Base-by-base conservation (phyloP, 2,888 invertebrate genomes). In the Drosophila subquinaria region DNA sequence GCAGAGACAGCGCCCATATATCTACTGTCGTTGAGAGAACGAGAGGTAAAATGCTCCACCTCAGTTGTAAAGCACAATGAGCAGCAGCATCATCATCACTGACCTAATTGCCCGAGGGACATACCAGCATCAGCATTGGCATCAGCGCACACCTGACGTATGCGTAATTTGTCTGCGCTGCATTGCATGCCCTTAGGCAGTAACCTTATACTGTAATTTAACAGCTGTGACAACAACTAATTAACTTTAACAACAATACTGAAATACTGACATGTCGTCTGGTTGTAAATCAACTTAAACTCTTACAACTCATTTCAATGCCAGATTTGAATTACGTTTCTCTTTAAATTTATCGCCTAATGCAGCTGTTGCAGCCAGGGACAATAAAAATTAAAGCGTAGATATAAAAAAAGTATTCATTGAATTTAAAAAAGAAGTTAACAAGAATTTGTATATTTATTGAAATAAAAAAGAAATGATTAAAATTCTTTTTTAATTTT, bases 161-260 rank as follows among this genome's bases (percentile, higher is more conserved):
- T 78, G 77, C 77, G 74, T 77, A 71, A 74, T 77, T 77, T 74
- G 74, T 74, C 59, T 36, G 8, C 47, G 13, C 38, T 60, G 55
- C 53, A 66, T 40, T 61, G 42, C 47, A 51, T 35, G 56, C 61
- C 69, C 48, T 40, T 53, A 20, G 62, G 53, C 64, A 30, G 47
- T 23, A 13, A 53, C 43, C 30, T 43, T 45, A 61, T 55, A 59
- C 53, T 55, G 65, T 60, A 51, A 61, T 63, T 76, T 52, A 76
- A 76, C 71, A 76, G 63, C 75, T 76, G 74, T 57, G 53, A 62
- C 75, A 76, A 71, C 59, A 76, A 73, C 76, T 66, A 66, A 76
- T 76, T 76, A 66, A 63, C 69, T 57, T 69, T 48, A 51, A 73
- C 60, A 65, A 61, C 60, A 69, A 53, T 48, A 71, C 56, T 35